Percentiles rank a stretch among this genome's conserved stretches.
These are phyloP conservation scores for Tupaia tana DNA, from an alignment of 2,113 vertebrate species.

Conservation along the genomic window DNA sequence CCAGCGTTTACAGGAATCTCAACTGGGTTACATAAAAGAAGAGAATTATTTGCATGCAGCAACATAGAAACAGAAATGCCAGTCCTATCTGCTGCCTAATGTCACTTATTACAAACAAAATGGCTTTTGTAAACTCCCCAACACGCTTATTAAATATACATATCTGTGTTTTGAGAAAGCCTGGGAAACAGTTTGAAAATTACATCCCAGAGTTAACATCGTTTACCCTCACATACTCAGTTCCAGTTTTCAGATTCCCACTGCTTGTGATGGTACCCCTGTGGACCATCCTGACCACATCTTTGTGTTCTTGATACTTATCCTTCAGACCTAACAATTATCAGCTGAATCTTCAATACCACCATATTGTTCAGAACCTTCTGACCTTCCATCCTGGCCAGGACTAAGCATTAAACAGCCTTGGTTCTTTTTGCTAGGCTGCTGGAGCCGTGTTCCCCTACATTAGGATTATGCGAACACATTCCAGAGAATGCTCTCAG, in stretches of 20 bases:
- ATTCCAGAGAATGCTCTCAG: not conserved
- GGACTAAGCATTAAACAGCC: not conserved
- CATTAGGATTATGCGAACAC: not conserved
- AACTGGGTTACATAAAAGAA: conserved; percentile 70
- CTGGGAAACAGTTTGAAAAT: conserved; percentile 67
- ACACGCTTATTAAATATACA: conserved; percentile 58
- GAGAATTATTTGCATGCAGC: conserved; percentile 35
- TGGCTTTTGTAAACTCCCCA: conserved; percentile 53
- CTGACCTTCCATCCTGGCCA: conserved; percentile 50
- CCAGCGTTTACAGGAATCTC: conserved; percentile 72
- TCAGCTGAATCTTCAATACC: conserved; percentile 10
- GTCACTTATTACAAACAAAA: conserved; percentile 57
- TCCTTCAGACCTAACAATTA: conserved; percentile 72
- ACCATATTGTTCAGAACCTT: not conserved
- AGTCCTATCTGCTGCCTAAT: conserved; percentile 54
- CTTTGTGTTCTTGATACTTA: conserved; percentile 56
- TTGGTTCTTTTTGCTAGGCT: not conserved
- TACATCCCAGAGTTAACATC: conserved; percentile 7
- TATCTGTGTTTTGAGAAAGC: conserved; percentile 61
- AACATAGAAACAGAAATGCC: conserved; percentile 50
- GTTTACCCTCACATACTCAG: not conserved
- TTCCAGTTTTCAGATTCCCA: conserved; percentile 58
- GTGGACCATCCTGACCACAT: conserved; percentile 41
- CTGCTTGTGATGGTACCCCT: conserved; percentile 13
- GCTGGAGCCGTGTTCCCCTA: not conserved